phyloP scores from a whole-genome alignment of 2,113 vertebrate species.

The Phaethornis superciliosus region DNA sequence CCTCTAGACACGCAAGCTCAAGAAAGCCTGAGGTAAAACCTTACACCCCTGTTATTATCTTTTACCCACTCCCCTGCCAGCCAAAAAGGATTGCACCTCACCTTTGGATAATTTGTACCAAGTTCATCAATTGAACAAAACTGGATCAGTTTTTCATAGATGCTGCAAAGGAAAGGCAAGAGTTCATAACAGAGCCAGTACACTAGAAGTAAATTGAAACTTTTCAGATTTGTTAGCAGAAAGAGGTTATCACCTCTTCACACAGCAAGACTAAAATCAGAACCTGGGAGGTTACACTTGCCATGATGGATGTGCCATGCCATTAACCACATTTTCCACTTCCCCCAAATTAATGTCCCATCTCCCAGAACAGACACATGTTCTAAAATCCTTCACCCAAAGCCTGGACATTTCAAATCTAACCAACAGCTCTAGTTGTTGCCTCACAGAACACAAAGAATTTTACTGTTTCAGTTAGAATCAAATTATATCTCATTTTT shows the following conservation, averaged over 20 bases:
- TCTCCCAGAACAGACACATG: neutral
- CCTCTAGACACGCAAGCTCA: neutral
- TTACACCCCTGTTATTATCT: neutral
- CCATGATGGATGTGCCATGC: neutral
- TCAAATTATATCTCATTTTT: neutral
- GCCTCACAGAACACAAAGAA: neutral
- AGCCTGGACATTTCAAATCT: neutral
- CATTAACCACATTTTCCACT: neutral
- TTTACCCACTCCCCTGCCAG: neutral
- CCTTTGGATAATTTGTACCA: constrained; percentile 98
- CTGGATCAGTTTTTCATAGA: constrained; percentile 98
- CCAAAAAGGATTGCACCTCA: constrained; percentile 12
- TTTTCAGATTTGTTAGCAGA: neutral
- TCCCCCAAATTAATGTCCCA: neutral
- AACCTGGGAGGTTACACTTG: neutral
- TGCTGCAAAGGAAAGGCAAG: constrained; percentile 77
- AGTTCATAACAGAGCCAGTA: neutral
- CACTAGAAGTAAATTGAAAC: neutral
- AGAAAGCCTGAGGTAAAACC: neutral
- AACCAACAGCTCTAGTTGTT: neutral
- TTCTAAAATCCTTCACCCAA: neutral
- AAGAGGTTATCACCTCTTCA: neutral
- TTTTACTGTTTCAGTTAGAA: neutral
- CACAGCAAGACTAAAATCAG: neutral
- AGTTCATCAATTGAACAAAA: constrained; percentile 97